Evolutionary conservation across 2,888 invertebrate genomes (phyloP).

Genomic region (Hipparchia sbordonii): DNA sequence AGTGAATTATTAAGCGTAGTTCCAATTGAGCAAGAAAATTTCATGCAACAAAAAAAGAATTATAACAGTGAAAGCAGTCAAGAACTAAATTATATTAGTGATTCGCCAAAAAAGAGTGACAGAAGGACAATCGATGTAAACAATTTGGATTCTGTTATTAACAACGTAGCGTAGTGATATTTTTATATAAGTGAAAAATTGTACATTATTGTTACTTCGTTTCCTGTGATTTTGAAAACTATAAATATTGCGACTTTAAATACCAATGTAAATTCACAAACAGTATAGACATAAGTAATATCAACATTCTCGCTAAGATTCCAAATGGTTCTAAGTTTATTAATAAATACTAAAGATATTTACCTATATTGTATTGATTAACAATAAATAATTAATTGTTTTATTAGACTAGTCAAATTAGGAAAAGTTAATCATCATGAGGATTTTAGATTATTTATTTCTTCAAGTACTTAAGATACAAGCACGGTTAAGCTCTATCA

Average conservation of each 20-base stretch:
- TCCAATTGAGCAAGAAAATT: slow-evolving; percentile 59
- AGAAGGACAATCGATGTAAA: slow-evolving; percentile 71
- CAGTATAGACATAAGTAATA: slow-evolving; percentile 30
- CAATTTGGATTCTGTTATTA: slow-evolving; percentile 63
- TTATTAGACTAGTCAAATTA: slow-evolving; percentile 80
- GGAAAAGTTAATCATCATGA: slow-evolving; percentile 64
- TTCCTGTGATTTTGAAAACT: slow-evolving; percentile 63
- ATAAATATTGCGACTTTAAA: slow-evolving; percentile 33
- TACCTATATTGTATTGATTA: slow-evolving; percentile 41
- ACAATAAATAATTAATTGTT: slow-evolving; percentile 41
- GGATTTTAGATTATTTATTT: slow-evolving; percentile 74
- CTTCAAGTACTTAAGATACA: slow-evolving; percentile 46
- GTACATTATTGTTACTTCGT: slow-evolving; percentile 61
- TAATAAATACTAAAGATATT: slow-evolving; percentile 38
- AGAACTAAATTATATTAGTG: slow-evolving; percentile 74
- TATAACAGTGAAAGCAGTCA: slow-evolving; percentile 63
- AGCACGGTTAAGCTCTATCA: slow-evolving; percentile 41
- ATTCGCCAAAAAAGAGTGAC: slow-evolving; percentile 75
- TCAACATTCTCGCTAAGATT: slow-evolving; percentile 36
- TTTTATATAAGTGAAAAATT: slow-evolving; percentile 48
- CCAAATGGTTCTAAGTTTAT: slow-evolving; percentile 40
- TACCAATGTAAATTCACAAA: slow-evolving; percentile 50
- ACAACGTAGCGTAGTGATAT: slow-evolving; percentile 65
- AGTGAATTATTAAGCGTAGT: slow-evolving; percentile 67
- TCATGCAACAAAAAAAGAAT: slow-evolving; percentile 54